phyloP scores from a whole-genome alignment of 2,113 vertebrate genomes.

The Oryzias curvinotus region DNA sequence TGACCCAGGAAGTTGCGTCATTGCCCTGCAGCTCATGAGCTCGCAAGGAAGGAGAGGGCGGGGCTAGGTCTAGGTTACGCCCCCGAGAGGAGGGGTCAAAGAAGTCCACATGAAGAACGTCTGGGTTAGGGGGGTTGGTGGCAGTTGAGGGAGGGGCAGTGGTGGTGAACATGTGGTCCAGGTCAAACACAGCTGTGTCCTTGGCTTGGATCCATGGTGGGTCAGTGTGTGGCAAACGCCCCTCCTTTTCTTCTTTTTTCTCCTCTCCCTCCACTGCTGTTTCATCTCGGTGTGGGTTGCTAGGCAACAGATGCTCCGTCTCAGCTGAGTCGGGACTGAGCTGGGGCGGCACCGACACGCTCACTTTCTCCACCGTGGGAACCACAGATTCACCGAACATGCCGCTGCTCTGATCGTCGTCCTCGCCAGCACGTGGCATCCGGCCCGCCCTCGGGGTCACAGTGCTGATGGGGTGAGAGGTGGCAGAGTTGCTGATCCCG shows the following conservation, averaged over 20 bases:
- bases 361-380: conserved; percentile 31
- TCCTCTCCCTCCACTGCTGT: conserved; percentile 33
- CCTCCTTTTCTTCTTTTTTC: conserved; percentile 56
- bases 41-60: conserved; percentile 64
- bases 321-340: conserved; percentile 73
- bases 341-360: conserved; percentile 14
- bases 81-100: conserved; percentile 78
- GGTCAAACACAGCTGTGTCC: conserved; percentile 71
- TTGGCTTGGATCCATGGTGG: conserved; percentile 67
- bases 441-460: conserved; percentile 53
- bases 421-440: conserved; percentile 60
- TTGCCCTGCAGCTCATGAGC: conserved; percentile 75
- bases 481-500: conserved; percentile 38
- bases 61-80: conserved; percentile 57
- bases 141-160: conserved; percentile 23
- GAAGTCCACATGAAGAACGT: conserved; percentile 84
- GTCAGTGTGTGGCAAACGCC: conserved; percentile 55
- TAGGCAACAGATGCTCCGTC: conserved; percentile 67
- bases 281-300: conserved; percentile 26
- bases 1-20: conserved; percentile 82
- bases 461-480: conserved; percentile 28
- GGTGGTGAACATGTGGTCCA: conserved; percentile 53
- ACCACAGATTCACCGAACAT: conserved; percentile 50
- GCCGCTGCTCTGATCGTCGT: conserved; percentile 82
- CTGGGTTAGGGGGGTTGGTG: conserved; percentile 59